phyloP scores from a whole-genome alignment of 2,888 invertebrate species.

The Pocota personata region DNA sequence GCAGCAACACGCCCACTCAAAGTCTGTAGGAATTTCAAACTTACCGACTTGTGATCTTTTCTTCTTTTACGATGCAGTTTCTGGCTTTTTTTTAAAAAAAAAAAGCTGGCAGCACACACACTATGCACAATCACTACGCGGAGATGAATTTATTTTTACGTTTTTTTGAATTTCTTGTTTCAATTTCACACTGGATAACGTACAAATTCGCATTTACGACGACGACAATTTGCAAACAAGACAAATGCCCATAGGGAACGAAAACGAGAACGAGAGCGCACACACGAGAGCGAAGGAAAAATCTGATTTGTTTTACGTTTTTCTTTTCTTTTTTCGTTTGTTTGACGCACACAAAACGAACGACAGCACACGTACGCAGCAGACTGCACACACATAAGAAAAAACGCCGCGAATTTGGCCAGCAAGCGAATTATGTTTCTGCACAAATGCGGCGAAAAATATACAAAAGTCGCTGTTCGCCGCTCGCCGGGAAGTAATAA shows the following conservation, averaged over 20 bases:
- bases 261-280: constrained; percentile 60
- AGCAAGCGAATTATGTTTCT: constrained; percentile 47
- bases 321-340: constrained; percentile 29
- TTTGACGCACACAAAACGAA: constrained; percentile 70
- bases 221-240: constrained; percentile 63
- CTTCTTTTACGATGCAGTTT: constrained; percentile 11
- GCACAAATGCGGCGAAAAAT: constrained; percentile 60
- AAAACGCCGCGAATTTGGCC: constrained; percentile 48
- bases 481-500: not conserved
- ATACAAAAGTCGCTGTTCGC: not conserved
- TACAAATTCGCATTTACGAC: constrained; percentile 62
- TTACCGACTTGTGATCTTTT: constrained; percentile 48
- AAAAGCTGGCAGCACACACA: constrained; percentile 30
- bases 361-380: constrained; percentile 11
- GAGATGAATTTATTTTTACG: not conserved
- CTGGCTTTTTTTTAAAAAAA: constrained; percentile 9
- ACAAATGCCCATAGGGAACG: constrained; percentile 55
- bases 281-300: constrained; percentile 57
- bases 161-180: constrained; percentile 19
- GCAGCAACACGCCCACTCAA: constrained; percentile 57
- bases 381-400: not conserved
- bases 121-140: constrained; percentile 36
- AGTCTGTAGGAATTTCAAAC: constrained; percentile 16
- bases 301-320: constrained; percentile 52
- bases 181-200: constrained; percentile 38